Evolutionary conservation across 2,797 vertebrate species (phyloP), one percentile per base, ranked within the genome.

Genomic region (Lutjanus campechanus): DNA sequence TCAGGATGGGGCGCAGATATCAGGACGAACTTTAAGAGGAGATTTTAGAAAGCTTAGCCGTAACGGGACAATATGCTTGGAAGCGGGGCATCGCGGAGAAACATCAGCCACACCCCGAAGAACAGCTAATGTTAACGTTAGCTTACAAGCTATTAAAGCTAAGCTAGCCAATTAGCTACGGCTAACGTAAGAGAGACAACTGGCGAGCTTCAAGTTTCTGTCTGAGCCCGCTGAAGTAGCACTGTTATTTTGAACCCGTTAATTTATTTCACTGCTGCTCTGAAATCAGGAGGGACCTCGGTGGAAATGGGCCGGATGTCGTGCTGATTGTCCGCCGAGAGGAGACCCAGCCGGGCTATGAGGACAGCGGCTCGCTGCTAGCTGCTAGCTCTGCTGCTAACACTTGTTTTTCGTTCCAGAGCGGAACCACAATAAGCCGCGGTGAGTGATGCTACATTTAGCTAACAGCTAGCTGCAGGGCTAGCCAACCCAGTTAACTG

Each of bases 391-490:
- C 19, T 22, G 75, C 83, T 82, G 85, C 89, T 89, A 91, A 87
- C 88, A 1, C 69, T 91, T 83, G 76, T 85, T 90, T 92, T 91
- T 89, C 88, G 88, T 74, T 84, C 77, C 88, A 25, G 60, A 92
- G 87, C 59, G 90, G 89, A 93, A 83, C 89, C 86, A 83, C 87
- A 88, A 87, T 77, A 88, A 92, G 88, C 88, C 84, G 92, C 91
- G 93, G 93, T 94, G 62, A 94, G 93, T 90, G 7, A 56, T 5
- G 73, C 73, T 79, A 54, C 69, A 19, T 65, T 10, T 12, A 25
- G 72, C 49, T 73, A 77, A 73, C 70, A 25, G 72, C 49, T 73
- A 75, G 76, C 67, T 19, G 2, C 40, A 0, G 1, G 9, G 79
- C 65, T 75, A 76, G 49, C 63, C 59, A 44, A 44, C 44, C 61